These are phyloP conservation scores for Zosterops lateralis DNA, from an alignment of 2,113 vertebrate genomes.

Conservation along the genomic window DNA sequence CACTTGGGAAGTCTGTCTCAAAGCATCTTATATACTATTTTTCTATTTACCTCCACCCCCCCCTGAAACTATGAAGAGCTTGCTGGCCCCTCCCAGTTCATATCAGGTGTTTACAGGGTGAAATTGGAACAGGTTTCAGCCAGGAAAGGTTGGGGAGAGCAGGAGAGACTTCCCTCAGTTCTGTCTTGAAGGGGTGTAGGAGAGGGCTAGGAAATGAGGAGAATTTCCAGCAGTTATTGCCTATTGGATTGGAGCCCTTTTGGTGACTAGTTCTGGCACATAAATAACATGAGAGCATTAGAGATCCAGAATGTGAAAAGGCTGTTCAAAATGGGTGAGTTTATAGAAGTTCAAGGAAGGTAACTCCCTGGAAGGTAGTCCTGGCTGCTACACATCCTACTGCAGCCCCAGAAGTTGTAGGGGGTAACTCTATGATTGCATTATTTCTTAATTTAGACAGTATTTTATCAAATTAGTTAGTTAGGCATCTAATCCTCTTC, in stretches of 20 bases:
- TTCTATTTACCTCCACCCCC: conserved; percentile 79
- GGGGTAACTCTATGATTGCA: not conserved
- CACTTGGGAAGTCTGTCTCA: conserved; percentile 59
- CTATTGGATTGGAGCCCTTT: conserved; percentile 60
- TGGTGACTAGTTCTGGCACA: conserved; percentile 51
- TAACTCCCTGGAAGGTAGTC: not conserved
- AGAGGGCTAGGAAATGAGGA: conserved; percentile 3
- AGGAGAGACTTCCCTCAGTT: not conserved
- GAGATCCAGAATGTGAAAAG: not conserved
- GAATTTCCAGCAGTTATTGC: conserved; percentile 51
- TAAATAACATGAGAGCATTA: not conserved
- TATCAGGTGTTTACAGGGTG: conserved; percentile 73
- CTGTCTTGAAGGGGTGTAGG: conserved; percentile 29
- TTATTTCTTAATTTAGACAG: not conserved
- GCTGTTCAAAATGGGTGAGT: not conserved
- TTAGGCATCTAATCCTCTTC: not conserved
- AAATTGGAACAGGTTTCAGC: conserved; percentile 48
- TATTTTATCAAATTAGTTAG: not conserved
- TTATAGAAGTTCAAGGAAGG: not conserved
- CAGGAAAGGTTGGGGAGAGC: conserved; percentile 7
- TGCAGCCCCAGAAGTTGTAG: not conserved
- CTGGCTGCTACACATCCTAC: not conserved
- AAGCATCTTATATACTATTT: conserved; percentile 91
- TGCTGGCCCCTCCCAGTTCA: conserved; percentile 67
- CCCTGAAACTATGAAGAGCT: not conserved